Evolutionary conservation across 2,888 invertebrate species (phyloP), one percentile per base, ranked within the genome.

Genomic region (Drosophila basisetae): DNA sequence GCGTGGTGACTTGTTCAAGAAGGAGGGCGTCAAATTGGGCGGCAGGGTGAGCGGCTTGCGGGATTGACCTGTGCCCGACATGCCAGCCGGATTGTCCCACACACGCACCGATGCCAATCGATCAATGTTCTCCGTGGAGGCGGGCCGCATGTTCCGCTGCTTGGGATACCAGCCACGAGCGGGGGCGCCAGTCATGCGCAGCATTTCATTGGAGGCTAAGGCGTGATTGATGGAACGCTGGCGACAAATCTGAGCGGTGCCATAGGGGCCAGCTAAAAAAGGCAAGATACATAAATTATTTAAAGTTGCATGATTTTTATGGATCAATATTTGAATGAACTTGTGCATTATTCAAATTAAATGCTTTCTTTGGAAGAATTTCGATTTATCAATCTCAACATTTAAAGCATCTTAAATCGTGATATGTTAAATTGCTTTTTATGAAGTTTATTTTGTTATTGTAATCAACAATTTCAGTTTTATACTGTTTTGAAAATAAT

Each of bases 11-110:
- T 97, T 96, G 93, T 97, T 97, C 94, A 97, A 96, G 95, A 97
- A 97, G 94, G 97, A 97, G 89, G 97, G 97, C 80, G 97, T 97
- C 91, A 97, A 94, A 94, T 97, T 97, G 71, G 97, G 97, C 64
- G 97, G 97, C 91, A 97, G 94, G n/a, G 97, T 97, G 80, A 97
- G 94, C 7, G 97, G 97, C 92, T 97, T 97, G 91, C 97, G 95
- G 25, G 91, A 94, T 84, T 94, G 95, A 78, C 94, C 95, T 91
- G 91, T 95, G 89, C 76, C 94, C n/a, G 91, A 83, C 91, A 92
- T 92, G 28, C 91, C 92, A 18, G 91, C 77, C 91, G 75, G 86
- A 72, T 92, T 92, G 94, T 94, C 83, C 93, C 93, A 93, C 93
- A 95, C 94, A 22, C 94, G 91, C 93, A 94, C 94, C 94, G 92